phyloP scores from a whole-genome alignment of 2,888 invertebrate species.

The Exephanes ischioxanthus region DNA sequence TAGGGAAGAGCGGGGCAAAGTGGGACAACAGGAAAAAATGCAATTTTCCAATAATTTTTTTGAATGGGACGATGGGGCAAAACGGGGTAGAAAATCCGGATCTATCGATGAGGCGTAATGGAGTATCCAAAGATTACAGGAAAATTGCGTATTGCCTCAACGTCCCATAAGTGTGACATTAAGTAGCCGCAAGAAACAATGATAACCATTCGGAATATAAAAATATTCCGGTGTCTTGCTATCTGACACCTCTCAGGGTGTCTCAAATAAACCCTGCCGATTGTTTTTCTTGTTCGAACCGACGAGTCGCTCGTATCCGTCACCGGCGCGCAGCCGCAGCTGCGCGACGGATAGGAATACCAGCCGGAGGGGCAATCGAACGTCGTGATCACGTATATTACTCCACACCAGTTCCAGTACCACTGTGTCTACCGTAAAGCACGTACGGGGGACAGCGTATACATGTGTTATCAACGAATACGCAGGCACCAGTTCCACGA shows the following conservation, averaged over 20 bases:
- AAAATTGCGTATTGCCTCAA: no score
- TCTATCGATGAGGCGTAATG: no score
- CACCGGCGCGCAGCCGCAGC: slow-evolving; percentile 15
- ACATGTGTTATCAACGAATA: slow-evolving; percentile 71
- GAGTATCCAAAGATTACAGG: no score
- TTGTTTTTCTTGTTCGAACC: slow-evolving; percentile 18
- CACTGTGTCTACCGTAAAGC: slow-evolving; percentile 18
- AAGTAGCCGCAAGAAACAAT: no score
- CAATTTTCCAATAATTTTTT: no score
- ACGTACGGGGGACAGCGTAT: background rate
- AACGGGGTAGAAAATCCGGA: no score
- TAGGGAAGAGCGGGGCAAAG: no score
- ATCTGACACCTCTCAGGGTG: no score
- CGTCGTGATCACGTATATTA: slow-evolving; percentile 29
- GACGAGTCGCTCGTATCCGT: slow-evolving; percentile 31
- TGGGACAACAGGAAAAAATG: no score
- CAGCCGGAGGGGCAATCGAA: slow-evolving; percentile 41
- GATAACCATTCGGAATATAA: no score
- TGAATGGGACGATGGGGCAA: no score
- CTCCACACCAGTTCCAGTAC: slow-evolving; percentile 1
- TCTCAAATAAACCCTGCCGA: background rate
- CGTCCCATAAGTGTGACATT: no score
- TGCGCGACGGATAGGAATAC: slow-evolving; percentile 15
- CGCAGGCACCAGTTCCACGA: slow-evolving; percentile 57
- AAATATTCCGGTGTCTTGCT: background rate